These are phyloP conservation scores for Lipophrys pholis DNA, from an alignment of 2,113 vertebrate species.

Conservation along the genomic window DNA sequence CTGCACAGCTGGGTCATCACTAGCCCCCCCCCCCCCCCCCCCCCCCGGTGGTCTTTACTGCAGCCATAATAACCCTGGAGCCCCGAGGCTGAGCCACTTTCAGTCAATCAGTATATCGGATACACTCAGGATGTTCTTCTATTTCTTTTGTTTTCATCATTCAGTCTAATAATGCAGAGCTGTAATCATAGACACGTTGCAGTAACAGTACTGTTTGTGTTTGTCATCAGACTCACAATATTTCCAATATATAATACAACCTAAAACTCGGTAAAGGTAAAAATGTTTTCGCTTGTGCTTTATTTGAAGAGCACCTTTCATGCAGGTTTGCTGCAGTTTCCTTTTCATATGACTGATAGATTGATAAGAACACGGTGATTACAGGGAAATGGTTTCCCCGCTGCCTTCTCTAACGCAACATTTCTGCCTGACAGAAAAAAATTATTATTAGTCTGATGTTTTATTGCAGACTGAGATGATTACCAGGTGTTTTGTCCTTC, in stretches of 20 bases:
- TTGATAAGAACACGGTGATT: neutral
- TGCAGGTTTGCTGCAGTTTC: no score
- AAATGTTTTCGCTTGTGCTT: no score
- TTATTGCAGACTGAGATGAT: neutral
- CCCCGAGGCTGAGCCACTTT: neutral
- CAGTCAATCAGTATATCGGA: constrained; percentile 14
- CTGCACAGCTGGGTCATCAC: constrained; percentile 38
- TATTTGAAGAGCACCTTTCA: no score
- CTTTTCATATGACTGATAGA: no score
- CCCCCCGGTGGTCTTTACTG: constrained; percentile 25
- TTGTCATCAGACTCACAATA: no score
- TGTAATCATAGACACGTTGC: no score
- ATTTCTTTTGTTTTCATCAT: no score
- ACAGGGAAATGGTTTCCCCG: neutral
- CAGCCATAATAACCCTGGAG: constrained; percentile 28
- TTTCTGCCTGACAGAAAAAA: neutral
- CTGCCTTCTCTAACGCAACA: neutral
- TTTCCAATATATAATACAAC: no score
- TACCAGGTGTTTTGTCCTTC: neutral
- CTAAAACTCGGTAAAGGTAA: no score
- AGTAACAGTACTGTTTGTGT: no score
- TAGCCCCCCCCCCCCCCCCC: neutral
- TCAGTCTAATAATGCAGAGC: no score
- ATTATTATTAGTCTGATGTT: neutral
- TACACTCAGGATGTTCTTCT: neutral